Base-by-base conservation (phyloP, 2,888 invertebrate genomes). In the Lottia gigantea region DNA sequence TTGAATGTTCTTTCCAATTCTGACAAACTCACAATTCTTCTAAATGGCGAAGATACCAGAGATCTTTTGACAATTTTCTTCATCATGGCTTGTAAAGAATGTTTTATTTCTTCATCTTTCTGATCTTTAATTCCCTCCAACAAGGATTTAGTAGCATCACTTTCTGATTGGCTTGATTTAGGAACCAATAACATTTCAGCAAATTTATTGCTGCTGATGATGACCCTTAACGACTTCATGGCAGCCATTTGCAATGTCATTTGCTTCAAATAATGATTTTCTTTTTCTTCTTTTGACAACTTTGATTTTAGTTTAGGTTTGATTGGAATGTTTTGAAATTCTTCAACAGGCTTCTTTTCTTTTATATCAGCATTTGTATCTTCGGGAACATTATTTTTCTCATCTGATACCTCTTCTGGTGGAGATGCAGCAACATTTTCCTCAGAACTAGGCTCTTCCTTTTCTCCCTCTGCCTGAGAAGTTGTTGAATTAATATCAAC, bases 181-280 rank as follows among this genome's bases (percentile, higher is more conserved):
- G 90, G 90, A 11, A 91, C 90, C 12, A 92, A 85, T 70, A 92
- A 87, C 78, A 91, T 85, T 81, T 92, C 92, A 0, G 91, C 89
- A 80, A 91, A 92, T 67, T 90, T 89, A 47, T 90, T 90, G 67
- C 91, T 90, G 55, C 90, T 90, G 31, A 92, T 82, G 46, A 92
- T 87, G 4, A 89, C 85, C 68, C 89, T 89, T 19, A 92, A 83
- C 4, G 91, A 88, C 82, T 92, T 92, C 73, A 92, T 84, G 2
- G 92, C 91, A 3, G 91, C 89, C 75, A 92, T 89, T 81, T 92
- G 91, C 46, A 92, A 79, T 74, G 89, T 90, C 0, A 91, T 89
- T 72, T 91, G 82, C 74, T 89, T 89, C n/a, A 91, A 79, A 69
- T 88, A 88, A 40, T 88, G 85, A 14, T 89, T 84, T 82, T 92